Conservation (phyloP, 2,113 vertebrate species). For the Boulengeromyrus knoepffleri region DNA sequence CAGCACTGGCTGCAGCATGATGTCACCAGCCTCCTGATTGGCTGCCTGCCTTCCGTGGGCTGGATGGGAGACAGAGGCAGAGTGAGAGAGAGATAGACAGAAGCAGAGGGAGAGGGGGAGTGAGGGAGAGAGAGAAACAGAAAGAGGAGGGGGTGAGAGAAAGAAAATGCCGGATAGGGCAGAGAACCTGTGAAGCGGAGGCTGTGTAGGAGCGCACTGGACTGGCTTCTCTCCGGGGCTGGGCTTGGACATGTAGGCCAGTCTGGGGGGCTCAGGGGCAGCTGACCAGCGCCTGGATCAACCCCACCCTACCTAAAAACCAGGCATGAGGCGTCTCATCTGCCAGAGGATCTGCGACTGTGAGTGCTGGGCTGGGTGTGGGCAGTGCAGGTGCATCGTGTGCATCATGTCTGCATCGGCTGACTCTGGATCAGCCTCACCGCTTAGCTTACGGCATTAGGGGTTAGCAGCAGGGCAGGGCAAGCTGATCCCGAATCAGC, state of each 20-base stretch:
- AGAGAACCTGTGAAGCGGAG: conserved; percentile 54
- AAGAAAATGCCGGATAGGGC: conserved; percentile 70
- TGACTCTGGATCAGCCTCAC: conserved; percentile 40
- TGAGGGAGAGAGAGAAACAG: conserved; percentile 51
- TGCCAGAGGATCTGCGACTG: conserved; percentile 81
- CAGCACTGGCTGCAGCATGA: conserved; percentile 65
- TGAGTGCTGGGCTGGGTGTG: conserved; percentile 64
- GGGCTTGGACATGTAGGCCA: conserved; percentile 60
- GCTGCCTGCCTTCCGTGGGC: conserved; percentile 54
- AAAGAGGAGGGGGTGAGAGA: conserved; percentile 64
- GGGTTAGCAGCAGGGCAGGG: neutral
- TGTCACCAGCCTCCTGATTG: conserved; percentile 75
- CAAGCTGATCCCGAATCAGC: neutral
- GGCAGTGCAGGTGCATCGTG: conserved; percentile 54
- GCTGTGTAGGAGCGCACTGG: conserved; percentile 50
- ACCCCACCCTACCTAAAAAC: conserved; percentile 8
- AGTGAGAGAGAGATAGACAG: conserved; percentile 45
- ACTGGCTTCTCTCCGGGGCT: conserved; percentile 45
- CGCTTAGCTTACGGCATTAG: neutral
- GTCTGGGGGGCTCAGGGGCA: conserved; percentile 35
- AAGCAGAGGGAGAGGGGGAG: conserved; percentile 54
- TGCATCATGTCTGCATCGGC: conserved; percentile 46
- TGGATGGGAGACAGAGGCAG: conserved; percentile 64
- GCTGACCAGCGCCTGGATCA: conserved; percentile 16
- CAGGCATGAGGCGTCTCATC: conserved; percentile 79